Conservation (phyloP, 2,113 vertebrate genomes). For the Alligator mississippiensis region DNA sequence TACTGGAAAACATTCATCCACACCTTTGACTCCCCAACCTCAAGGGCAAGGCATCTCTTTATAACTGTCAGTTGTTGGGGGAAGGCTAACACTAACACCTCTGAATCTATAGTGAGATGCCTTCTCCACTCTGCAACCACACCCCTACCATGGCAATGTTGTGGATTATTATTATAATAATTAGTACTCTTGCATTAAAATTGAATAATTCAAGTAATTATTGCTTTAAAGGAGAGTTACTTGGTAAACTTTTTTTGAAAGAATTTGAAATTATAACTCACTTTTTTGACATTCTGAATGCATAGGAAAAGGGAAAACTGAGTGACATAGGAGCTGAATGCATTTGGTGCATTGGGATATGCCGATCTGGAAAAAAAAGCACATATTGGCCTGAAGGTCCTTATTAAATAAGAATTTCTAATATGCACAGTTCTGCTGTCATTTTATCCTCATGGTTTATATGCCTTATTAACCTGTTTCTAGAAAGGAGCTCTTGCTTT, state of each 20-base stretch:
- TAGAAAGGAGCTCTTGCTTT: not conserved
- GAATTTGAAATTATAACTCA: not conserved
- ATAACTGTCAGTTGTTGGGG: too few species aligned
- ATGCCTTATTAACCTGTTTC: not conserved
- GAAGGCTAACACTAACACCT: too few species aligned
- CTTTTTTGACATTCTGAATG: not conserved
- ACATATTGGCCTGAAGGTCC: not conserved
- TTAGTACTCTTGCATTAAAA: not conserved
- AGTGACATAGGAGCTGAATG: not conserved
- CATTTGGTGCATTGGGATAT: not conserved
- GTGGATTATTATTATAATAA: not conserved
- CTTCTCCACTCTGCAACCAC: too few species aligned
- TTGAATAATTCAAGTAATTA: not conserved
- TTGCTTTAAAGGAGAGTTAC: not conserved
- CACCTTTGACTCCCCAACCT: too few species aligned
- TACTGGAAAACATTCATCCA: not conserved
- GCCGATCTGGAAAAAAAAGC: not conserved
- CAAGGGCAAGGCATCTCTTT: too few species aligned
- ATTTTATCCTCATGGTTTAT: not conserved
- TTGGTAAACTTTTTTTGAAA: not conserved
- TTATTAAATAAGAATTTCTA: fast-evolving
- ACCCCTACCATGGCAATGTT: fast-evolving
- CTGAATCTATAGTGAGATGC: too few species aligned
- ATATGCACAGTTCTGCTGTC: fast-evolving
- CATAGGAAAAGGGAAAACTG: not conserved